A percentile compares a stretch with the other conserved stretches of the same genome.
These are phyloP conservation scores for Crenuchus spilurus DNA, from an alignment of 2,797 vertebrate species.

Conservation along the genomic window DNA sequence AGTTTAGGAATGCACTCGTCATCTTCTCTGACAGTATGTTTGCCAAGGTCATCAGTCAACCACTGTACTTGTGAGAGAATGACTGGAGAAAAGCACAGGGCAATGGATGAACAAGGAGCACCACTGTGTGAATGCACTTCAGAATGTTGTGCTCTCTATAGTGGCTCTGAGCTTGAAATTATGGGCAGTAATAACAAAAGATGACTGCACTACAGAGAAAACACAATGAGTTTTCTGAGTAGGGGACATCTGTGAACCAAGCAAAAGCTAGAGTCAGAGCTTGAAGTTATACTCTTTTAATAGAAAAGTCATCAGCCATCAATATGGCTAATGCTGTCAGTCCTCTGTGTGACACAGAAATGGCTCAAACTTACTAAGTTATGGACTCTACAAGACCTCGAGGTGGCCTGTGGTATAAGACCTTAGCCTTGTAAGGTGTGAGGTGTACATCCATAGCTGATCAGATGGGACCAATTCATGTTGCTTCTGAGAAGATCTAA, in stretches of 20 bases:
- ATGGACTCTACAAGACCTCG: too few species aligned
- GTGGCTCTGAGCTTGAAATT: constrained; percentile 27
- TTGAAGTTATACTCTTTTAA: constrained; percentile 23
- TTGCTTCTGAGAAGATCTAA: too few species aligned
- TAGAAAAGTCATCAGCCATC: too few species aligned
- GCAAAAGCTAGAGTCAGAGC: constrained; percentile 3
- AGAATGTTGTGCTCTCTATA: not conserved
- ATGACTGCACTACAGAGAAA: constrained; percentile 7
- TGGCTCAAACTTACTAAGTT: too few species aligned
- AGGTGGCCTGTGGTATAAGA: too few species aligned
- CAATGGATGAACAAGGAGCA: constrained; percentile 25
- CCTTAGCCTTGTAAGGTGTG: too few species aligned
- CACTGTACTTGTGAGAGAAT: constrained; percentile 43
- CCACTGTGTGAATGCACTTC: constrained; percentile 10
- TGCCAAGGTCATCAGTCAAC: constrained; percentile 54
- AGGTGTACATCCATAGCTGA: too few species aligned
- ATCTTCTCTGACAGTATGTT: constrained; percentile 32
- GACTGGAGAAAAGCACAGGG: constrained; percentile 5
- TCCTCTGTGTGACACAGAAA: too few species aligned
- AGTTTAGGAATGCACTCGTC: constrained; percentile 41
- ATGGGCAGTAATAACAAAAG: constrained; percentile 29
- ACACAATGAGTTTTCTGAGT: constrained; percentile 19
- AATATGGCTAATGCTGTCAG: too few species aligned
- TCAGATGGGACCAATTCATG: too few species aligned
- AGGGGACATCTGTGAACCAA: constrained; percentile 9